Base-by-base conservation (phyloP, 1,140 invertebrate genomes). In the Calliopsis andreniformis region DNA sequence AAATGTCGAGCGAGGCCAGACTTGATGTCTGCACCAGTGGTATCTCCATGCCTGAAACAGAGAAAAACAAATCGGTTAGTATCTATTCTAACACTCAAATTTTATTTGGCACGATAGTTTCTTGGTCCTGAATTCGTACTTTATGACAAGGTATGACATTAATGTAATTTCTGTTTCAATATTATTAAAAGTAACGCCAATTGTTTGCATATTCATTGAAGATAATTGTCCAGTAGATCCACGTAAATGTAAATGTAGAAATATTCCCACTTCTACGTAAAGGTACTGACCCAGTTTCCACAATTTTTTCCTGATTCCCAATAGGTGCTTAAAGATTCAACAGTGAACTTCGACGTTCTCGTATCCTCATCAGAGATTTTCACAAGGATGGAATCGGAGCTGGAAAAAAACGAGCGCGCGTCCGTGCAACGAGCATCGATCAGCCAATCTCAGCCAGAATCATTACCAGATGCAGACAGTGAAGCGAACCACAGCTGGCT, bases 41-140 rank as follows among this genome's bases (percentile, higher is more conserved):
- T 14, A 39, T 0, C 8, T 39, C 10, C 28, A 30, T 53, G 1
- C 35, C 45, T 16, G 59, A 55, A 55, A 64, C 47, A n/a, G 62
- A 75, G 14, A 35, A 28, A 6, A 47, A 43, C n/a, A 39, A 47
- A 39, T 58, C 39, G 71, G 51, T 75, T 67, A 75, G 42, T 32
- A 53, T 72, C n/a, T 28, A 1, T 59, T 3, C 1, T 4, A 1
- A 1, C 12, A 3, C 28, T 58, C 3, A 1, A 1, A 28, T 45
- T 16, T 35, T 4, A 2, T 14, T 2, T 16, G 3, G 0, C 3
- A 0, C 7, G n/a, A n/a, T n/a, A n/a, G n/a, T n/a, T n/a, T n/a
- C n/a, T n/a, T n/a, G n/a, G n/a, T n/a, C n/a, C n/a, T n/a, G n/a
- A n/a, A n/a, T n/a, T n/a, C n/a, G n/a, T n/a, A n/a, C n/a, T n/a